Conservation (phyloP, 2,888 invertebrate species). For the Chaetoderma sp. region DNA sequence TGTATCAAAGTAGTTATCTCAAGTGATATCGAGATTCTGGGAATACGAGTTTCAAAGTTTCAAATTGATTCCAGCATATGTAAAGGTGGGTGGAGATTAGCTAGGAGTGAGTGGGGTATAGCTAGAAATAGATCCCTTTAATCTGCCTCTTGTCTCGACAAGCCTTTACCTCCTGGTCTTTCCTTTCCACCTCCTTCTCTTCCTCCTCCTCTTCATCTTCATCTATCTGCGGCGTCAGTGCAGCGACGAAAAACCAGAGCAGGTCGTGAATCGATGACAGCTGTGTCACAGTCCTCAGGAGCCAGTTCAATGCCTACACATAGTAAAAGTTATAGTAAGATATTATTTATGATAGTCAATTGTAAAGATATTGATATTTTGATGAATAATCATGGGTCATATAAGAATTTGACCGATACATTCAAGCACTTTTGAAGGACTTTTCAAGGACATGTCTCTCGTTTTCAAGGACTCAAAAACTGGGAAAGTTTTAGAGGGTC, state of each 20-base stretch:
- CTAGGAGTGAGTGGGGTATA: too few species aligned
- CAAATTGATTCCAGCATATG: too few species aligned
- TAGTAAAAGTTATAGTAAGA: constrained; percentile 19
- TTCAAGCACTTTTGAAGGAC: not conserved
- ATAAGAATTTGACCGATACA: not conserved
- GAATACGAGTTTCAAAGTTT: too few species aligned
- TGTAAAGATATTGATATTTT: not conserved
- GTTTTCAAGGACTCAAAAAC: too few species aligned
- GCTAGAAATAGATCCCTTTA: too few species aligned
- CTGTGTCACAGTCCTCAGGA: constrained; percentile 90
- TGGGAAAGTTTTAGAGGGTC: too few species aligned
- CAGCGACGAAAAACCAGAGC: constrained; percentile 95
- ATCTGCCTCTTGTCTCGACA: too few species aligned
- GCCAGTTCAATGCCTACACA: constrained; percentile 89
- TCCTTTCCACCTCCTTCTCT: constrained; percentile 42
- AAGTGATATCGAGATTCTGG: too few species aligned
- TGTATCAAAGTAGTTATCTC: too few species aligned
- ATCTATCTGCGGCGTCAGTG: constrained; percentile 77
- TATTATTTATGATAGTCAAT: not conserved
- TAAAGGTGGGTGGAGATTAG: too few species aligned
- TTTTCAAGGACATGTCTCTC: not conserved
- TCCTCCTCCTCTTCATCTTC: constrained; percentile 73
- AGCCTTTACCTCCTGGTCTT: constrained; percentile 19
- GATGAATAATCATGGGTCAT: not conserved
- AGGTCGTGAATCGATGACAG: constrained; percentile 93